Conservation (phyloP, 2,888 invertebrate genomes). For the Conchocele bisecta region DNA sequence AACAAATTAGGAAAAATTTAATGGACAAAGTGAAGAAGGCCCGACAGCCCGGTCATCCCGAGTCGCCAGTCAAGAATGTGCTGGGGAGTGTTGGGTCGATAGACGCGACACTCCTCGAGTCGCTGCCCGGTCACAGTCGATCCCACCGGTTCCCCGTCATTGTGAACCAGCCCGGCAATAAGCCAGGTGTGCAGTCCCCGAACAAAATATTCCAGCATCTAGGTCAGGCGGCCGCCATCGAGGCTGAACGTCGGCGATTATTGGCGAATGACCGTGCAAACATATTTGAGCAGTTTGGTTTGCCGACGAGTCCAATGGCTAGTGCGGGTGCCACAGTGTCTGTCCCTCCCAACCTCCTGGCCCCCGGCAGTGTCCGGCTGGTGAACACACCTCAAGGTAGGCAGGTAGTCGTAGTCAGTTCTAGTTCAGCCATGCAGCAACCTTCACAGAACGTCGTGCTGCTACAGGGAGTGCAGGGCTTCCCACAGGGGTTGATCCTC, state of each 20-base stretch:
- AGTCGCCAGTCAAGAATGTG: slow-evolving; percentile 11
- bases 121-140: slow-evolving; percentile 47
- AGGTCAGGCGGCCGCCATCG: slow-evolving; percentile 17
- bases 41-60: slow-evolving; percentile 2
- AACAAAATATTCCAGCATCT: slow-evolving; percentile 45
- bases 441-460: slow-evolving; percentile 49
- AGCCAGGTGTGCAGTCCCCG: neutral
- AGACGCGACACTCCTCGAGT: slow-evolving; percentile 47
- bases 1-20: slow-evolving; percentile 30
- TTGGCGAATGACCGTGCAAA: slow-evolving; percentile 46
- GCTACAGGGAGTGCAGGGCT: slow-evolving; percentile 51
- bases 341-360: slow-evolving; percentile 23
- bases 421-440: neutral
- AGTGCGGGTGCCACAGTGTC: slow-evolving; percentile 8
- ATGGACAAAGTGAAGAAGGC: slow-evolving; percentile 9
- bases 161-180: slow-evolving; percentile 4
- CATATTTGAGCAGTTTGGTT: slow-evolving; percentile 59
- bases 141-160: neutral
- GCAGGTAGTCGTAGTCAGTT: slow-evolving; percentile 51
- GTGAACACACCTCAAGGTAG: slow-evolving; percentile 53
- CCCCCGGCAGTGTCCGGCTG: slow-evolving; percentile 40
- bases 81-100: slow-evolving; percentile 33
- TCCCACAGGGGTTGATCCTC: slow-evolving; percentile 45
- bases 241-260: neutral
- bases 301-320: slow-evolving; percentile 7